Percentiles rank a stretch among this genome's conserved stretches.
These are phyloP conservation scores for Hypolimnas misippus DNA, from an alignment of 2,888 invertebrate species.

Conservation along the genomic window DNA sequence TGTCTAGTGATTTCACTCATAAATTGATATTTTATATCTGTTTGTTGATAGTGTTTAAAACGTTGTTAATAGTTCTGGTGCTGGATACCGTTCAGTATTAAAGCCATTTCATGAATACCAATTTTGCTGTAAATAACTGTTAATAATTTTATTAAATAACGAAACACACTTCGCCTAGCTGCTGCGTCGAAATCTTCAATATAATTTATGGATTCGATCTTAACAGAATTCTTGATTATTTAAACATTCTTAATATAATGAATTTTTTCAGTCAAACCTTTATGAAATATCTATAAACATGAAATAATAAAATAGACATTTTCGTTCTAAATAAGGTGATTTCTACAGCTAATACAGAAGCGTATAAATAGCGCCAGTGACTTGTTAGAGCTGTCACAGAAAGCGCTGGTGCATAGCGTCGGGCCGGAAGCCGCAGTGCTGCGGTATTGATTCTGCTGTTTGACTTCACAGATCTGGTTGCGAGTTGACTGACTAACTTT, in stretches of 20 bases:
- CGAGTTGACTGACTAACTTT: conserved; percentile 3
- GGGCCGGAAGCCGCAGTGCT: conserved; percentile 49
- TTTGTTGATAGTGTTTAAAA: neutral
- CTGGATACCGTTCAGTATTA: neutral
- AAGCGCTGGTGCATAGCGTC: conserved; percentile 41
- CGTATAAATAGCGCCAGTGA: conserved; percentile 24
- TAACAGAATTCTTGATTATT: too few species aligned
- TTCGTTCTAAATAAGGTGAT: neutral
- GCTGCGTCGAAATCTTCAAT: too few species aligned
- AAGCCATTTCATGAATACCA: neutral
- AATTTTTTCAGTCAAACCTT: too few species aligned
- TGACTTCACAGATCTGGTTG: conserved; percentile 33
- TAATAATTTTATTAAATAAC: too few species aligned
- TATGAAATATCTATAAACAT: too few species aligned
- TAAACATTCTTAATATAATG: too few species aligned
- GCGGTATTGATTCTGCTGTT: conserved; percentile 57
- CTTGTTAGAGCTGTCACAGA: conserved; percentile 31
- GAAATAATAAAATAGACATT: too few species aligned
- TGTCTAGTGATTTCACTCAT: conserved; percentile 13
- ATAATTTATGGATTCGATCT: too few species aligned
- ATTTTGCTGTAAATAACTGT: too few species aligned
- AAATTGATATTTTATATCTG: conserved; percentile 14
- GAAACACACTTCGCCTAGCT: too few species aligned
- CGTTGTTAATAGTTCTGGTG: conserved; percentile 2
- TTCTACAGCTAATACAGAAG: neutral